Base-by-base conservation (phyloP, 2,888 invertebrate species). In the Serripes groenlandicus region DNA sequence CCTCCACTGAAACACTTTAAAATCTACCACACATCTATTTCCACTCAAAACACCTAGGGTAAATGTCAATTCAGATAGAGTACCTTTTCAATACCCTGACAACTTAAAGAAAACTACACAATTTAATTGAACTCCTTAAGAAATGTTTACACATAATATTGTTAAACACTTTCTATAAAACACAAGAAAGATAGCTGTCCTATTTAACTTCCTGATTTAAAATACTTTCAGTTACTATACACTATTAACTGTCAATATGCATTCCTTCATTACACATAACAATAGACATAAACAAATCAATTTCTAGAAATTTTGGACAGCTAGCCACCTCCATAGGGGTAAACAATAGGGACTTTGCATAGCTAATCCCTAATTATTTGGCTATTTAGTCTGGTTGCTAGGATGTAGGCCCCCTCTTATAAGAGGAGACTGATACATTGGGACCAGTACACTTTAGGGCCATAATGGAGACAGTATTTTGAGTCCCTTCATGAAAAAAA, bases 301-400 rank as follows among this genome's bases (percentile, higher is more conserved):
- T 84, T 84, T 84, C 80, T 76, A 75, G 77, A 84, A 78, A 80
- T 84, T n/a, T 81, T 81, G 84, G 84, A 84, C 84, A 84, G 78
- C 84, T 77, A 74, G 80, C 84, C 84, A 80, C 78, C 80, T 75
- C 49, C 30, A 35, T 58, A 37, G 77, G 84, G 84, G 84, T 71
- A 66, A 77, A 80, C 84, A 80, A 75, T 58, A 75, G 84, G 83
- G 66, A 42, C 26, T 42, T 58, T 64, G 74, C 70, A 66, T 76
- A 37, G 26, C 75, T 84, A 81, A 78, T 84, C 80, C 75, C 78
- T 75, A 74, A 84, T 84, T 84, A 84, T 81, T 71, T 75, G 84
- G 78, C 80, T 75, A 81, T 84, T 83, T 84, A 75, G 71, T 32
- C 60, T 78, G 42, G 64, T 68, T 79, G 79, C 75, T 60, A 21